Evolutionary conservation across 2,797 vertebrate species (phyloP).

Genomic region (Cynodonichthys magdalenae): DNA sequence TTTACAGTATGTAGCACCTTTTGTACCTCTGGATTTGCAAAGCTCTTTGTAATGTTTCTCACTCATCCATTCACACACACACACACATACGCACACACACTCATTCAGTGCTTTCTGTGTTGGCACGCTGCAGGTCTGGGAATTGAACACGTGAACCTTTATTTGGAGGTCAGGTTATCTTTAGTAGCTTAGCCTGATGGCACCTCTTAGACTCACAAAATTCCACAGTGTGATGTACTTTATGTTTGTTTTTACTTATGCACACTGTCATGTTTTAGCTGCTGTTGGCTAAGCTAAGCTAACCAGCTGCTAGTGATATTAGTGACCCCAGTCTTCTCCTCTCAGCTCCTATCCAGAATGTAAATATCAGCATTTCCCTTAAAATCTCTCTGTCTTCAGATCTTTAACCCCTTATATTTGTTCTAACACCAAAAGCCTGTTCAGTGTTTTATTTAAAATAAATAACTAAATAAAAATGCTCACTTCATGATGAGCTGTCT

Average conservation of each 20-base stretch:
- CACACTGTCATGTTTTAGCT: neutral
- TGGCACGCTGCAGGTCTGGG: no score
- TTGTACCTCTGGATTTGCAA: no score
- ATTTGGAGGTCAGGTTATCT: neutral
- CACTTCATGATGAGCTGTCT: neutral
- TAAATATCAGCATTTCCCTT: slow-evolving; percentile 5
- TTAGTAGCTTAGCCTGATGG: neutral
- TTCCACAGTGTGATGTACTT: neutral
- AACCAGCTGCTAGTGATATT: neutral
- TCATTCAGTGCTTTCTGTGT: no score
- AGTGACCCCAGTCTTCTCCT: slow-evolving; percentile 3
- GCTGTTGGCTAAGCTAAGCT: slow-evolving; percentile 10
- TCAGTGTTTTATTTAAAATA: slow-evolving; percentile 26
- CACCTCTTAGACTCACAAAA: neutral
- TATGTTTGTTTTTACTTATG: neutral
- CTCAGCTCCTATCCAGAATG: neutral
- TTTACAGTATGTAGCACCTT: no score
- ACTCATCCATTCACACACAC: no score
- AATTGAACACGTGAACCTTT: no score
- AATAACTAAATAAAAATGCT: neutral
- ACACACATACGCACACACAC: no score
- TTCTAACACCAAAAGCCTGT: slow-evolving; percentile 29
- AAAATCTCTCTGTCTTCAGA: slow-evolving; percentile 23
- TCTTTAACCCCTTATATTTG: slow-evolving; percentile 16
- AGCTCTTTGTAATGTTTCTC: no score